Evolutionary conservation across 2,113 vertebrate species (phyloP).

Genomic region (Centrocercus urophasianus): DNA sequence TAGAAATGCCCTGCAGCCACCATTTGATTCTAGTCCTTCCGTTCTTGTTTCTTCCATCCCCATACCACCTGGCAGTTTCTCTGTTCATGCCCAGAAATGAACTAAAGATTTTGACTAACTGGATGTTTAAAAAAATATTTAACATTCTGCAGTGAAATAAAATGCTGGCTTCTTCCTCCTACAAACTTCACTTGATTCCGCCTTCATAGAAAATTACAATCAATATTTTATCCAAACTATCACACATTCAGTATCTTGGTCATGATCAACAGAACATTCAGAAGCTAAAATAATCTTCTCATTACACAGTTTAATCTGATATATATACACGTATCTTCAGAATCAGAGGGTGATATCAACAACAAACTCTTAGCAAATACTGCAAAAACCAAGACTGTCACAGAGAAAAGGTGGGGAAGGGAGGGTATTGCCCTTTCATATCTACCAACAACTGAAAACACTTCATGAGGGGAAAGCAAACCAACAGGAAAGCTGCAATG

Average conservation of each 20-base stretch:
- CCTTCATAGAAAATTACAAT: background rate
- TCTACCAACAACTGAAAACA: background rate
- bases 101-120: background rate
- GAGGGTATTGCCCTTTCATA: background rate
- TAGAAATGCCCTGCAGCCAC: background rate
- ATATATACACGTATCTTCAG: background rate
- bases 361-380: background rate
- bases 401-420: background rate
- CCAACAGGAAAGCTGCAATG: background rate
- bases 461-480: background rate
- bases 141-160: background rate
- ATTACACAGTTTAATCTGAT: background rate
- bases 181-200: background rate
- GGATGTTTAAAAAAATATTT: background rate
- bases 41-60: background rate
- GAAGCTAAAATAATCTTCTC: background rate
- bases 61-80: background rate
- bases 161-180: background rate
- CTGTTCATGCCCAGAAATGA: background rate
- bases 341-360: background rate
- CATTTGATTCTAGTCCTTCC: background rate
- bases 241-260: background rate
- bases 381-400: background rate
- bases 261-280: background rate
- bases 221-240: background rate